Base-by-base conservation (phyloP, 1,140 invertebrate species). In the Aphelinus certus region DNA sequence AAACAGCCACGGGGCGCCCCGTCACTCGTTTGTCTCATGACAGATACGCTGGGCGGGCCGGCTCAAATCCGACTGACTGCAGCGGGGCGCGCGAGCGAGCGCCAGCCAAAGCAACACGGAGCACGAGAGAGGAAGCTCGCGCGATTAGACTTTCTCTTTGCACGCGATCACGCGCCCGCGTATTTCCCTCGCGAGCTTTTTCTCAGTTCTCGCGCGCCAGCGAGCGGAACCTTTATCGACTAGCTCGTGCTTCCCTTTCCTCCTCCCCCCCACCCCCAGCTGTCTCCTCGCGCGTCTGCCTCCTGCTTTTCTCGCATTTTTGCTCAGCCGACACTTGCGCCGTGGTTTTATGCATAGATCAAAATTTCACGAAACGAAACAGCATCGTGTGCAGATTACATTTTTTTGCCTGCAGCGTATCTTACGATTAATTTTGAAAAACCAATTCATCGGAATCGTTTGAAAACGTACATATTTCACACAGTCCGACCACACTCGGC, bases 91-190 rank as follows among this genome's bases (percentile, higher is more conserved):
- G 26, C 26, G 26, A 26, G 42, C 58, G 58, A 60, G 58, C 58
- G 58, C 58, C 58, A 26, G 26, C 26, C 26, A 26, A 26, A 26
- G 26, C 26, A 26, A 26, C 58, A 26, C 4, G 43, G 26, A 58
- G 57, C n/a, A 42, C 2, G 60, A 1, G 46, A 48, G 61, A 26
- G 42, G 61, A 63, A 45, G 26, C 26, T 46, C 61, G 46, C 60
- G 60, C 61, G 63, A 65, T 65, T 65, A 65, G 47, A 65, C 63
- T 65, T 53, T 65, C 42, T 48, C 61, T 47, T 63, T 63, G 61
- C 61, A 63, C 61, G 61, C 61, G 26, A 26, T 26, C 26, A 26
- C 26, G 26, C 26, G 26, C 26, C 26, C 26, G 26, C 26, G 26
- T 26, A 26, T 26, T 26, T 26, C 26, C 26, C 26, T 26, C 26